Evolutionary conservation across 1,140 invertebrate species (phyloP).

Genomic region (Macrosteles quadrilineatus): DNA sequence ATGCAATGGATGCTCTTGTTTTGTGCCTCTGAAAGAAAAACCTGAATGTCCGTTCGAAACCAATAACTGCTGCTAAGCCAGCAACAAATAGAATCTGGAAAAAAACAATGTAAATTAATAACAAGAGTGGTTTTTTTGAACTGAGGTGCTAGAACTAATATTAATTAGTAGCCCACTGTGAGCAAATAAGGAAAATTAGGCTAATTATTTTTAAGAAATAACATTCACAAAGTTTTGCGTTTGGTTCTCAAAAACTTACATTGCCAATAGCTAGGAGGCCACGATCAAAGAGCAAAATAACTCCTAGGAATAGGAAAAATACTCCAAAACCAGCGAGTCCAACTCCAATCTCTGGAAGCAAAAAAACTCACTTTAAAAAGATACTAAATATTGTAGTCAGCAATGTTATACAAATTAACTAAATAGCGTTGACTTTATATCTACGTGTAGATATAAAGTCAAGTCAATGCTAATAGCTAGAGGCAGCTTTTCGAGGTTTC

Average conservation of each 20-base stretch:
- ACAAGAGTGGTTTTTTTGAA: background rate
- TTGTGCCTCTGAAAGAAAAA: conserved; percentile 99
- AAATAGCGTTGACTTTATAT: too few species aligned
- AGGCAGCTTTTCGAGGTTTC: background rate
- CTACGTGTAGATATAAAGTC: background rate
- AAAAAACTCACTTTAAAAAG: conserved; percentile 34
- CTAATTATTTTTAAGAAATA: too few species aligned
- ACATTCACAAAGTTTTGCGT: too few species aligned
- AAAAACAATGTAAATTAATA: too few species aligned
- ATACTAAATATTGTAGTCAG: background rate
- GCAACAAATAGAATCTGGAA: conserved; percentile 90
- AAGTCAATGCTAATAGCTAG: background rate
- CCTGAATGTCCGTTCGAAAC: conserved; percentile 89
- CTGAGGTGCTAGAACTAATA: too few species aligned
- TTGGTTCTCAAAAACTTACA: conserved; percentile 64
- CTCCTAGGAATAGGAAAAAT: conserved; percentile 92
- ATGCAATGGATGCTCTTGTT: conserved; percentile 86
- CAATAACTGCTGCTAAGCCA: conserved; percentile 95
- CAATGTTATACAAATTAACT: background rate
- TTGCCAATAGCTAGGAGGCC: conserved; percentile 98
- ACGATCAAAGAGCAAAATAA: conserved; percentile 96
- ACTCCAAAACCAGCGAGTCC: conserved; percentile 96
- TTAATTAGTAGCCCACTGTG: too few species aligned
- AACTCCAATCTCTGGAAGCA: conserved; percentile 90
- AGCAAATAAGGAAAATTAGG: too few species aligned